These are phyloP conservation scores for Amaurobius ferox DNA, from an alignment of 2,888 invertebrate species.

Conservation along the genomic window DNA sequence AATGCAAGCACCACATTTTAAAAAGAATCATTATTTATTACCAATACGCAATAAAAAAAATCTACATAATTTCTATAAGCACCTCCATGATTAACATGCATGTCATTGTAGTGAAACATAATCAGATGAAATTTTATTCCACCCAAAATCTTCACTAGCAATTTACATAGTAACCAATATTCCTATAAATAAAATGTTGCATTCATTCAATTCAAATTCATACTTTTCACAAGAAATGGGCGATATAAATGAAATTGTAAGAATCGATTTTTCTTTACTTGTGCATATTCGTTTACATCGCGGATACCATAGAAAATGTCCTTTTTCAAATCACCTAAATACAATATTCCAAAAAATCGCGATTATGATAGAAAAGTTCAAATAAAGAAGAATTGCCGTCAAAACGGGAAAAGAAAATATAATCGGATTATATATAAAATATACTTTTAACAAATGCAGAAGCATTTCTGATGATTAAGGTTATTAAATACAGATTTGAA, in stretches of 20 bases:
- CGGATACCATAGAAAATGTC: too few species aligned
- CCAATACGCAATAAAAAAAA: not conserved
- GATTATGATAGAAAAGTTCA: too few species aligned
- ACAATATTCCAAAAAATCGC: too few species aligned
- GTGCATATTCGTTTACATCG: not conserved
- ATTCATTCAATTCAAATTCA: not conserved
- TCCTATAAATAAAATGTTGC: not conserved
- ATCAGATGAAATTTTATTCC: not conserved
- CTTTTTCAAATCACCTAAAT: too few species aligned
- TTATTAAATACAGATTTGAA: too few species aligned
- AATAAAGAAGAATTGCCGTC: too few species aligned
- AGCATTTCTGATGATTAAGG: too few species aligned
- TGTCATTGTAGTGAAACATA: not conserved
- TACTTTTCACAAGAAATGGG: conserved; percentile 1
- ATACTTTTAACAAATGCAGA: too few species aligned
- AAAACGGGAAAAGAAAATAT: too few species aligned
- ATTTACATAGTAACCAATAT: not conserved
- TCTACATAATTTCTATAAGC: conserved; percentile 12
- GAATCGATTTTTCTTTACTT: not conserved
- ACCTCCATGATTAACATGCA: conserved; percentile 3
- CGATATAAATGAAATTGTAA: not conserved
- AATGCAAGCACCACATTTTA: conserved; percentile 3
- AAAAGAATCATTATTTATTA: conserved; percentile 11
- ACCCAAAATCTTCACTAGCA: not conserved
- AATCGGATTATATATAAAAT: too few species aligned